Evolutionary conservation across 92 coral and sea anemone genomes (phyloP), one percentile per base, ranked within the genome.

Genomic region (Chrysogorgia sp.): DNA sequence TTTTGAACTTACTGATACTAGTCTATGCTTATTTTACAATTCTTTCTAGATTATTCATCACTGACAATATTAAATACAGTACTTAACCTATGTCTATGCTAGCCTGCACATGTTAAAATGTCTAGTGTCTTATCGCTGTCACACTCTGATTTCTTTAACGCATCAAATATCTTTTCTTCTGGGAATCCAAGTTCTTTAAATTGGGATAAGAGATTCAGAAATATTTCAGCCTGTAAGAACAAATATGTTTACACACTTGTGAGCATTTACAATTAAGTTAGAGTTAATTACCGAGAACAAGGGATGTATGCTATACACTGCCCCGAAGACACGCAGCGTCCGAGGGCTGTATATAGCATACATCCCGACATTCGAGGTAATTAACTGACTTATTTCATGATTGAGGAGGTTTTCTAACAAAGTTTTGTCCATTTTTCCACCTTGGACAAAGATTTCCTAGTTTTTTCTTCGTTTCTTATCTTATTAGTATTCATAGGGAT

Each of bases 81-180:
- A 34, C 24, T 7, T 26, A 2, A 29, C 12, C 2, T 23, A 17
- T 43, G 15, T 7, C 7, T 26, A 2, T 34, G 34, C 33, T 40
- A 52, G n/a, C 65, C 65, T 48, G 79, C 63, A n/a, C 64, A 76
- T 12, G 91, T 86, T 17, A 96, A 84, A 32, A 89, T 92, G 52
- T 96, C 99, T 82, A 96, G 74, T 19, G 99, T 91, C 69, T 96
- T 96, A 50, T 96, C 90, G 2, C 92, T 82, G 52, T 96, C 96
- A 76, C 90, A 92, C 63, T 89, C 92, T 34, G 99, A 93, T 24
- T 93, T 93, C 26, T 75, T 81, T n/a, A 96, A 78, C 10, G 96
- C 93, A 33, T 87, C 90, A 25, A 89, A 90, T 47, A 96, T 89
- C 50, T 89, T 86, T 6, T 85, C 88, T 57, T 92, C 92, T 79